phyloP scores from a whole-genome alignment of 1,140 invertebrate genomes.

The Dreissena rostriformis region DNA sequence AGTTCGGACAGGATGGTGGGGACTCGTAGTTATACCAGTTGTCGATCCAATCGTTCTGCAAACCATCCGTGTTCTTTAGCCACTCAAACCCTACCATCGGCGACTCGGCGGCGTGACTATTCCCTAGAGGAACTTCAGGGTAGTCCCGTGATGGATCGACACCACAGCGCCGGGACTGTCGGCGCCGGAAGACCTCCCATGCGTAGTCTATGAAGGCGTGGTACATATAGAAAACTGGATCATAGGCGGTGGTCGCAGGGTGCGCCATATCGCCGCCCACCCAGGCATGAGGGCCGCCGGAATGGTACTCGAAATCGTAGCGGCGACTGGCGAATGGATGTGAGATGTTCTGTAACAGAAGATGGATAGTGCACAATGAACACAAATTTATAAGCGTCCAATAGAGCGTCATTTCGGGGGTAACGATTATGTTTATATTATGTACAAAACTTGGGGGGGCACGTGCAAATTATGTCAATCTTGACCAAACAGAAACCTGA shows the following conservation, averaged over 20 bases:
- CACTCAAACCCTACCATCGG: conserved; percentile 18
- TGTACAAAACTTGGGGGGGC: too few species aligned
- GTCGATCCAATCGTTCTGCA: conserved; percentile 5
- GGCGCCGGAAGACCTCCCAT: conserved; percentile 65
- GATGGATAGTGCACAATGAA: background rate
- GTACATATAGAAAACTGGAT: conserved; percentile 80
- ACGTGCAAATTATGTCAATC: too few species aligned
- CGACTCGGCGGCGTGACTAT: background rate
- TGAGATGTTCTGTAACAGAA: conserved; percentile 32
- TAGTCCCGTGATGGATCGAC: conserved; percentile 30
- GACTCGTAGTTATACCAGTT: conserved; percentile 28
- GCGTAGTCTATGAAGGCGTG: conserved; percentile 79
- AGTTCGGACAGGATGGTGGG: conserved; percentile 27
- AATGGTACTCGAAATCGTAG: conserved; percentile 64
- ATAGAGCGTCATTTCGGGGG: too few species aligned
- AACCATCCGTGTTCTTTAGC: conserved; percentile 20
- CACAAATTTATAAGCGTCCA: too few species aligned
- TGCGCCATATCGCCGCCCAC: conserved; percentile 69
- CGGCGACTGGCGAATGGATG: conserved; percentile 32
- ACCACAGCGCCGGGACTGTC: conserved; percentile 3
- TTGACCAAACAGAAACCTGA: too few species aligned
- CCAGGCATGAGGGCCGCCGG: conserved; percentile 64
- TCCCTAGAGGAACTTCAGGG: background rate
- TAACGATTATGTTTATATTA: too few species aligned
- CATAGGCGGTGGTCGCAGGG: conserved; percentile 72